Percentiles rank a stretch among this genome's conserved stretches.
phyloP scores from a whole-genome alignment of 2,797 vertebrate genomes.

The Heterohyrax brucei region DNA sequence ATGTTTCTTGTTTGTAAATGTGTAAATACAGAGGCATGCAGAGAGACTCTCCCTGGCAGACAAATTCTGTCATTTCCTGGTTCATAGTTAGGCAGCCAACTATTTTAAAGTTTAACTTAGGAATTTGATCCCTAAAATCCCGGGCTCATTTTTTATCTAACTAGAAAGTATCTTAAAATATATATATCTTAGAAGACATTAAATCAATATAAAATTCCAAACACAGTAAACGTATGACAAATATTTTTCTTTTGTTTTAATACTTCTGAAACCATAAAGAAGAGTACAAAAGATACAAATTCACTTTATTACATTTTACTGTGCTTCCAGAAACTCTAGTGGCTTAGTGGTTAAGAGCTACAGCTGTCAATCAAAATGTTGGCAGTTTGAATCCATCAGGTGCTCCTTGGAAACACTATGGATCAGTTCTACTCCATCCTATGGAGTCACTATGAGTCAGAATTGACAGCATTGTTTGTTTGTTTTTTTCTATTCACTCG shows the following conservation, averaged over 20 bases:
- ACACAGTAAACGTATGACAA: background rate
- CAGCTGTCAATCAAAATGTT: too few relatives aligned
- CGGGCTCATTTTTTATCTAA: background rate
- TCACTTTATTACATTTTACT: background rate
- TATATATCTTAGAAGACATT: conserved; percentile 32
- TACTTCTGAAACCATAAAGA: background rate
- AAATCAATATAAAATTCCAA: conserved; percentile 60
- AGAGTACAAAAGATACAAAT: background rate
- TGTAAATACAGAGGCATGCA: background rate
- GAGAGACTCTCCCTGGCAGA: background rate
- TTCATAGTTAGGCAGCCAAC: background rate
- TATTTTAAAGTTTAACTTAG: background rate
- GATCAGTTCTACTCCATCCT: too few relatives aligned
- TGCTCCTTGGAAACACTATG: too few relatives aligned
- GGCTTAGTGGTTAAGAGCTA: too few relatives aligned
- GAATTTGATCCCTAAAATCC: background rate
- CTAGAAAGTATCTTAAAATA: background rate
- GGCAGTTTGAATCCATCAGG: too few relatives aligned
- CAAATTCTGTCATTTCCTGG: background rate
- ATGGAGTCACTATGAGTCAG: too few relatives aligned
- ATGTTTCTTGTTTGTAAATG: background rate
- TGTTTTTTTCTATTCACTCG: too few relatives aligned
- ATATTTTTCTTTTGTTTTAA: background rate
- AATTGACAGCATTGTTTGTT: too few relatives aligned
- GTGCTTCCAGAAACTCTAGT: too few relatives aligned